A percentile compares a stretch with the other conserved stretches of the same genome.
Evolutionary conservation across 1,140 invertebrate species (phyloP).

Genomic region (Heliothis virescens): DNA sequence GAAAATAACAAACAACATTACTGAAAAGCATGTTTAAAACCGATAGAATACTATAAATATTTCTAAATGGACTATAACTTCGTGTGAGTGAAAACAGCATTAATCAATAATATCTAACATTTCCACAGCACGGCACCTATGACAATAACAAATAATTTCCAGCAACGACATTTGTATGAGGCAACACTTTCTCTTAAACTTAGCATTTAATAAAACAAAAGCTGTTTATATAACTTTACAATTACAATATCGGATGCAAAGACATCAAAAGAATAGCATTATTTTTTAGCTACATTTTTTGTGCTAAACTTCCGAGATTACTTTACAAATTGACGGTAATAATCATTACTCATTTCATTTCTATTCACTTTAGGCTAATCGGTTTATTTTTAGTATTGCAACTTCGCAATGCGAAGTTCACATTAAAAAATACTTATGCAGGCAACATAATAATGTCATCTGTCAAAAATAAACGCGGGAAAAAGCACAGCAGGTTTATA

Average conservation of each 20-base stretch:
- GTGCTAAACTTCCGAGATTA: no score
- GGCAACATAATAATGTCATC: background rate
- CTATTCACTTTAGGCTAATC: no score
- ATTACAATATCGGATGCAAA: background rate
- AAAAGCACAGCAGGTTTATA: no score
- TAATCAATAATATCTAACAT: conserved; percentile 15
- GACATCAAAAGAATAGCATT: no score
- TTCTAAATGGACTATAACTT: background rate
- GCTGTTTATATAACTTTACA: background rate
- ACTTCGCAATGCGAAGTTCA: no score
- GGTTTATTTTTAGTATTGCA: background rate
- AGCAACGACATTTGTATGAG: conserved; percentile 22
- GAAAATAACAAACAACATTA: no score
- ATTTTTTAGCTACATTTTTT: no score
- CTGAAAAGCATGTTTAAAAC: background rate
- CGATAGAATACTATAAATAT: background rate
- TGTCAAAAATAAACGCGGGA: background rate
- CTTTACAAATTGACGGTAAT: no score
- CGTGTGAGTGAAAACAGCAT: conserved; percentile 6
- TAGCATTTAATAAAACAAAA: conserved; percentile 18
- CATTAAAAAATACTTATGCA: background rate
- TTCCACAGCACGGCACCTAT: conserved; percentile 21
- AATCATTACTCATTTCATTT: no score
- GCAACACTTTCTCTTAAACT: conserved; percentile 23
- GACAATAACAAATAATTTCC: conserved; percentile 40